phyloP scores from a whole-genome alignment of 2,888 invertebrate genomes.

The Athalia cordata region DNA sequence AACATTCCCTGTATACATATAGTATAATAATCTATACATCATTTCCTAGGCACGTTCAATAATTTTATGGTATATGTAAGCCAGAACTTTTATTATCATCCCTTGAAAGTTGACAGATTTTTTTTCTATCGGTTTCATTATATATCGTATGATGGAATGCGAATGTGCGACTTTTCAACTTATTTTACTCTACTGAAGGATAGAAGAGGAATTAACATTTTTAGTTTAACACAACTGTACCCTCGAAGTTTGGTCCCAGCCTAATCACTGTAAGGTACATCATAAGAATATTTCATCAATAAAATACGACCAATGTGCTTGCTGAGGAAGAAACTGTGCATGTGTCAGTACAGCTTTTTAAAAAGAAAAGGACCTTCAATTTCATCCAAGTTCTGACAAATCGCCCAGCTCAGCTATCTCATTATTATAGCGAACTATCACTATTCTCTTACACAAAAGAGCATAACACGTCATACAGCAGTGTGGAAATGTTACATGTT shows the following conservation, averaged over 20 bases:
- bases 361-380: no score
- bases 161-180: neutral
- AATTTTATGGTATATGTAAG: slow-evolving; percentile 22
- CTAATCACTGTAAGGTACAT: neutral
- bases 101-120: neutral
- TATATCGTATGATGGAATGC: neutral
- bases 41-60: slow-evolving; percentile 44
- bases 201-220: slow-evolving; percentile 13
- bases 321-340: neutral
- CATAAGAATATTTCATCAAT: neutral
- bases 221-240: neutral
- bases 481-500: no score
- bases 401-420: no score
- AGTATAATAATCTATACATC: slow-evolving; percentile 13
- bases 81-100: neutral
- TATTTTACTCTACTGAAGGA: neutral
- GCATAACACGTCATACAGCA: no score
- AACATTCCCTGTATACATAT: slow-evolving; percentile 44
- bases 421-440: no score
- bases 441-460: no score
- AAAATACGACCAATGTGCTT: neutral
- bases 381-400: no score
- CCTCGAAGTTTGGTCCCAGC: slow-evolving; percentile 34
- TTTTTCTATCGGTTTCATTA: neutral
- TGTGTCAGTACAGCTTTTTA: no score